phyloP scores from a whole-genome alignment of 2,113 vertebrate genomes.

The Mixornis gularis region DNA sequence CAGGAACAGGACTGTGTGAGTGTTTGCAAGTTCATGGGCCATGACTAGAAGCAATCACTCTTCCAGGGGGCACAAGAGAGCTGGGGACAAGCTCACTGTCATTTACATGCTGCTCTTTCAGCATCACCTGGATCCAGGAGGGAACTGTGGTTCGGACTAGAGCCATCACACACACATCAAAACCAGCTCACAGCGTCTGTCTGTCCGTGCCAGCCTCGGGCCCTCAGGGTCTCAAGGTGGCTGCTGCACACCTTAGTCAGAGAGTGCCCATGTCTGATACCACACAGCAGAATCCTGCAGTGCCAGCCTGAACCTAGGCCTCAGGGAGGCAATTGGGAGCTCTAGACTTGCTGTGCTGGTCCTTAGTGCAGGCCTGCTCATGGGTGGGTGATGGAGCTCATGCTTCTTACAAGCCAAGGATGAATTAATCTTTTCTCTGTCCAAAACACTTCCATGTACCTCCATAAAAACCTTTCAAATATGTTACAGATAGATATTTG shows the following conservation, averaged over 20 bases:
- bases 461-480: background rate
- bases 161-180: background rate
- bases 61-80: background rate
- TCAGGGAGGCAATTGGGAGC: background rate
- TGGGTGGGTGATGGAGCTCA: background rate
- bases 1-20: background rate
- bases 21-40: background rate
- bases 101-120: background rate
- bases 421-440: background rate
- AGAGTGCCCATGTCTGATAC: background rate
- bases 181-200: accelerated
- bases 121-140: background rate
- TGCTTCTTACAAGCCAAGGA: background rate
- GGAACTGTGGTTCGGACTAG: accelerated
- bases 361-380: background rate
- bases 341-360: background rate
- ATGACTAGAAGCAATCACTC: background rate
- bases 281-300: background rate
- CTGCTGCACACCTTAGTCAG: background rate
- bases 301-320: background rate
- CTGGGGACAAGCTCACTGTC: background rate
- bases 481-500: background rate
- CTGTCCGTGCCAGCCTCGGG: accelerated
- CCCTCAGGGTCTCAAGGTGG: background rate
- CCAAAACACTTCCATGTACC: background rate